These are phyloP conservation scores for Ictalurus punctatus DNA, from an alignment of 2,113 vertebrate species.

Conservation along the genomic window DNA sequence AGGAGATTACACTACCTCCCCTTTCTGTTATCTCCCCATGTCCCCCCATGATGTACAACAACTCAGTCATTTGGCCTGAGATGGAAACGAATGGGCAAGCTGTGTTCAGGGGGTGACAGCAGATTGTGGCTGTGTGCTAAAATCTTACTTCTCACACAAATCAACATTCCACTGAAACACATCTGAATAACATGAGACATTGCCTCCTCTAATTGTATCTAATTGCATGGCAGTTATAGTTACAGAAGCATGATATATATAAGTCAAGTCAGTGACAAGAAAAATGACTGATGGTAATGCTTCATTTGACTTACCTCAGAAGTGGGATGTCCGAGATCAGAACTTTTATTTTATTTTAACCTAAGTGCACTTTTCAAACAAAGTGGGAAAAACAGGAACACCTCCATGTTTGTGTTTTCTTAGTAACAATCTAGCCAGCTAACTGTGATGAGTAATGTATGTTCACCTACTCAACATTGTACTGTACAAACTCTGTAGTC, in stretches of 20 bases:
- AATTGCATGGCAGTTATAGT: constrained; percentile 3
- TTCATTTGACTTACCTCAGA: neutral
- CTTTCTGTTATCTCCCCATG: constrained; percentile 23
- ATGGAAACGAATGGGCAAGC: neutral
- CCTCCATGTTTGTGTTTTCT: neutral
- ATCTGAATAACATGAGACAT: neutral
- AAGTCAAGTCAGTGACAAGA: neutral
- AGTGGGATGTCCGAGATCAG: neutral
- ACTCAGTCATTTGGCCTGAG: neutral
- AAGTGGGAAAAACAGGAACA: neutral
- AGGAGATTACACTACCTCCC: constrained; percentile 4
- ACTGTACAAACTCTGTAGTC: neutral
- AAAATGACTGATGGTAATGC: neutral
- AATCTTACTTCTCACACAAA: constrained; percentile 6
- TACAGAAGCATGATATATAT: neutral
- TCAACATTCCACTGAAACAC: constrained; percentile 11
- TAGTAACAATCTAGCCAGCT: neutral
- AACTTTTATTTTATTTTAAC: neutral
- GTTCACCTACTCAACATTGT: neutral
- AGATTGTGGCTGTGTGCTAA: neutral
- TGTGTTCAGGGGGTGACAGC: neutral
- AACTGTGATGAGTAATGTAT: neutral
- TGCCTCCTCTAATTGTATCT: neutral
- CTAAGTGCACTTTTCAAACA: neutral
- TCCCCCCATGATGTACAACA: neutral